Evolutionary conservation across 2,888 invertebrate species (phyloP).

Genomic region (Molorchus minor): DNA sequence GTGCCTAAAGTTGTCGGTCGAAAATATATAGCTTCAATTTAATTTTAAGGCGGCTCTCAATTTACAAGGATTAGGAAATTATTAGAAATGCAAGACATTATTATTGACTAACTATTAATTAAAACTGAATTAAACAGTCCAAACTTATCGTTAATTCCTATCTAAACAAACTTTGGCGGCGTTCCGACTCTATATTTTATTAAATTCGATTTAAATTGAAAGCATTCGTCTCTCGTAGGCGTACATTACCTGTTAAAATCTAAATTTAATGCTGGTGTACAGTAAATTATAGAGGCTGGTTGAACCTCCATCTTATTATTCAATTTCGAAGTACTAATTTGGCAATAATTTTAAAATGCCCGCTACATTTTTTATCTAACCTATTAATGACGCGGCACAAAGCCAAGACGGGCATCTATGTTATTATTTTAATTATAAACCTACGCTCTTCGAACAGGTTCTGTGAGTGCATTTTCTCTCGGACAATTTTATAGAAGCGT

Average conservation of each 20-base stretch:
- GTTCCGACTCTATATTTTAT: conserved; percentile 3
- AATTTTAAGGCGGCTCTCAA: too few relatives aligned
- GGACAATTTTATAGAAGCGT: conserved; percentile 15
- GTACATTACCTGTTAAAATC: conserved; percentile 11
- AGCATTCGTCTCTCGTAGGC: conserved; percentile 15
- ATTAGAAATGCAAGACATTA: too few relatives aligned
- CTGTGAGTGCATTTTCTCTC: conserved; percentile 11
- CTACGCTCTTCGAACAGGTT: conserved; percentile 33
- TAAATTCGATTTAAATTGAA: conserved; percentile 21
- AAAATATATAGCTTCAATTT: too few relatives aligned
- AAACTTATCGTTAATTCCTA: conserved; percentile 3
- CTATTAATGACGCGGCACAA: conserved; percentile 40
- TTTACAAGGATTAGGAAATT: too few relatives aligned
- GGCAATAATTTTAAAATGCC: conserved; percentile 26
- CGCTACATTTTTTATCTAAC: conserved; percentile 29
- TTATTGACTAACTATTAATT: neutral
- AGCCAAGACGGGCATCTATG: conserved; percentile 34
- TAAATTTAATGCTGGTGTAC: conserved; percentile 8
- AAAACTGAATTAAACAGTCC: conserved; percentile 2
- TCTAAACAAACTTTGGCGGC: conserved; percentile 16
- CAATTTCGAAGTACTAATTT: conserved; percentile 29
- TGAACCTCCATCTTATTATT: conserved; percentile 20
- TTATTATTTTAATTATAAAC: conserved; percentile 49
- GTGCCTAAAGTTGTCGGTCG: too few relatives aligned
- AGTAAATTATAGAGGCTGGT: conserved; percentile 14